Percentiles rank a stretch among this genome's conserved stretches.
These are phyloP conservation scores for Dryobates pubescens DNA, from an alignment of 2,797 vertebrate genomes.

Conservation along the genomic window DNA sequence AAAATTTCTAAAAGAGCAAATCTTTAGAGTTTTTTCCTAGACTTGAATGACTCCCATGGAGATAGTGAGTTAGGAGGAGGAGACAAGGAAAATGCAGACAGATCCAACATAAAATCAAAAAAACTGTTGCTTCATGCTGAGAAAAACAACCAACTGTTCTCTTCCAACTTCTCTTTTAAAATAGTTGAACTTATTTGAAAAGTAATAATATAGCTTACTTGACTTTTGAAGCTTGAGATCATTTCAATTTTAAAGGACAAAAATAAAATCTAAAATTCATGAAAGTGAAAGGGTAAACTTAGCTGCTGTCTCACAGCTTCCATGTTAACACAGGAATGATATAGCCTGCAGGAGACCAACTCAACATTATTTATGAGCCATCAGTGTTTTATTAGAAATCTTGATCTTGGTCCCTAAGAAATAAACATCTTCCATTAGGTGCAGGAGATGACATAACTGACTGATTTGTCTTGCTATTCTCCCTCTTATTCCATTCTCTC, in stretches of 20 bases:
- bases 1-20: not conserved
- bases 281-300: conserved; percentile 25
- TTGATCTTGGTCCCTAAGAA: conserved; percentile 14
- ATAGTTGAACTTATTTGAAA: conserved; percentile 15
- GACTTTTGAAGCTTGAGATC: conserved; percentile 4
- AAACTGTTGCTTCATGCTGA: not conserved
- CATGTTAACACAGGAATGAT: conserved; percentile 16
- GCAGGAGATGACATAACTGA: conserved; percentile 3
- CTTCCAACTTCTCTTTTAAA: conserved; percentile 9
- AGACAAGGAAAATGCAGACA: not conserved
- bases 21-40: not conserved
- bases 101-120: conserved; percentile 8
- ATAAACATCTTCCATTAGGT: conserved; percentile 58
- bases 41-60: not conserved
- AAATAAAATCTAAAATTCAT: conserved; percentile 23
- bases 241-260: conserved; percentile 53
- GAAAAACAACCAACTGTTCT: not conserved
- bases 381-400: conserved; percentile 72
- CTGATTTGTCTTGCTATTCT: conserved; percentile 1
- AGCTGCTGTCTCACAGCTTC: not conserved
- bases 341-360: conserved; percentile 49
- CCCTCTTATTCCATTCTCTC: not conserved
- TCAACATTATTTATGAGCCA: conserved; percentile 62
- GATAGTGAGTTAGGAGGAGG: not conserved
- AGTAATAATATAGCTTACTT: conserved; percentile 4